Base-by-base conservation (phyloP, 1,140 invertebrate species). In the Oncopodura yosiiana region DNA sequence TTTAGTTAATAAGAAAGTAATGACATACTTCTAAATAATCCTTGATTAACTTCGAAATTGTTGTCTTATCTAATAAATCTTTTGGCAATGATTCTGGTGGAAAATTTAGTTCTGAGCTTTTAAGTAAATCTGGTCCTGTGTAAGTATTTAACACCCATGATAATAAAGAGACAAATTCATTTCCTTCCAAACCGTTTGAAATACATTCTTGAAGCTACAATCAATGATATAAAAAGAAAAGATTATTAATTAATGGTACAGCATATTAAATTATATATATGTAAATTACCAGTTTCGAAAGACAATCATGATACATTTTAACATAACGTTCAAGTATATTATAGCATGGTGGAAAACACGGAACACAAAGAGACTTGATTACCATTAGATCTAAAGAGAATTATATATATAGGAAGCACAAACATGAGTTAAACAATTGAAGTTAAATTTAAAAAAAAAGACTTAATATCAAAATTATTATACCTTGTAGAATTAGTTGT, bases 321-420 rank as follows among this genome's bases (percentile, higher is more conserved):
- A 95, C 83, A 73, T 88, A 97, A 71, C 81, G 82, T 61, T 87
- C 82, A 3, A 93, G 81, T 60, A 99, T 95, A 68, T 95, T 79
- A 65, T 94, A 98, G 56, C 84, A 79, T n/a, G 91, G 89, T 3
- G 94, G 94, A 69, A 98, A 98, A 70, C 93, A 95, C 1, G 90
- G 90, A 3, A 86, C 82, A 67, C 93, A 92, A 0, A 94, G 71
- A 0, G 85, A 90, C 73, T 94, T 94, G 0, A 94, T 87, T 26
- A 96, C 90, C 60, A 86, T 75, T 41, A 98, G 72, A 71, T 97
- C 93, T n/a, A n/a, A n/a, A n/a, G n/a, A n/a, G n/a, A n/a, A n/a
- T n/a, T n/a, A n/a, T n/a, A n/a, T n/a, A n/a, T n/a, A n/a, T n/a
- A n/a, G n/a, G n/a, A n/a, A n/a, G n/a, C n/a, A n/a, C n/a, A n/a